Evolutionary conservation across 2,797 vertebrate genomes (phyloP), one percentile per base, ranked within the genome.

Genomic region (Rhinella marina): DNA sequence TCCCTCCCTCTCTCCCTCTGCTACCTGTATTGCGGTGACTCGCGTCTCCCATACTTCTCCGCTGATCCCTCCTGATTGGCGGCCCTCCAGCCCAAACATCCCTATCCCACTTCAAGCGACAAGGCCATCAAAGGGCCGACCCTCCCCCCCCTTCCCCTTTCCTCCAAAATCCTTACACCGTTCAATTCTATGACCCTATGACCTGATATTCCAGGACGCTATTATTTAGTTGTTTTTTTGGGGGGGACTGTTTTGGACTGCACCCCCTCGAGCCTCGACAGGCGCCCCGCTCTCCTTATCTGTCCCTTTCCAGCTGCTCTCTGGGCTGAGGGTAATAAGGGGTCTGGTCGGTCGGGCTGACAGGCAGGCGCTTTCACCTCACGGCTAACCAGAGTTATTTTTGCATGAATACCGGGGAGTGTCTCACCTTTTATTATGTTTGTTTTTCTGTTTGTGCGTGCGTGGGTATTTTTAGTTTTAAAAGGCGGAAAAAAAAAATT

Each of bases 341-440:
- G 59, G 25, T 80, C 56, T 25, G 54, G 85, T 70, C 61, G 84
- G 81, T 70, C 52, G 84, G 92, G 92, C 92, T 93, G 93, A 94
- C 92, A 93, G 94, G 93, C 92, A 91, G 92, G 91, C 91, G 91
- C 92, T 93, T 91, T 93, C 84, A 57, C 91, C 90, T 94, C 90
- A 88, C 88, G 88, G 89, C 91, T 2, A 86, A 88, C 90, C 90
- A 90, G 90, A 89, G 93, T 92, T 92, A 94, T 93, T 92, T n/a
- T 0, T 91, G 91, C 91, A 92, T 91, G 92, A 93, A 93, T 92
- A 88, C 92, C 91, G 92, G 91, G 90, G 92, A 92, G 92, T 93
- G 93, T 94, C 93, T 93, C 91, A 93, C 91, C 88, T 93, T 92
- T 93, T 92, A 92, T 94, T 92, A 90, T 89, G 90, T 93, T 92